Base-by-base conservation (phyloP, 2,888 invertebrate species). In the Oligia fasciuncula region DNA sequence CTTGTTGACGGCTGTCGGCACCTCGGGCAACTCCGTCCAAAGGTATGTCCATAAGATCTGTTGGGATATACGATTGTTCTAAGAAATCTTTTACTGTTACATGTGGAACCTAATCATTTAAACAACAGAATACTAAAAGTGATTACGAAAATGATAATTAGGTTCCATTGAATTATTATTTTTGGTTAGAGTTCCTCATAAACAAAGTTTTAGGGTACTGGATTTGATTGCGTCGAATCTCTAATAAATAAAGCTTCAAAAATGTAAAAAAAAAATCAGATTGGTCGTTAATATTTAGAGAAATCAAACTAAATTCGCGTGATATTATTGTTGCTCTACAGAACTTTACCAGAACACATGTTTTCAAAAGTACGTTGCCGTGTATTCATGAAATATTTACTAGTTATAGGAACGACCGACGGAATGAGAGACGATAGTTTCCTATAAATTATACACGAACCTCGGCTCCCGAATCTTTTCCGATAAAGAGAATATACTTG, bases 31-130 rank as follows among this genome's bases (percentile, higher is more conserved):
- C 90, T 99, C 98, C 78, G 97, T 96, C 98, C 98, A 99, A 0
- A 98, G 97, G 91, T 98, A 98, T 0, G 97, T 94, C 98, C 98
- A 98, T 76, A 98, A 98, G 86, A 98, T 97, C 98, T 98, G 93
- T 79, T 66, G 8, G 29, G 54, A 54, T 40, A 0, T 29, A 57
- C 19, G n/a, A 1, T 69, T 49, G 4, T 17, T 67, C 23, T 40
- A 23, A 35, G 35, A 54, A 43, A 43, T 17, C 11, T 72, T 65
- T 71, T 46, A 14, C 14, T 13, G 9, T 57, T 35, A 19, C 17
- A 4, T 9, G 14, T 11, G 49, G 13, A 73, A n/a, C 49, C 23
- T n/a, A 49, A n/a, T 73, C 35, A 17, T 70, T 8, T 70, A 72
- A 73, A 23, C 3, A 70, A 35, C 17, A 6, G 46, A 69, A 29